A percentile compares a stretch with the other conserved stretches of the same genome.
These are phyloP conservation scores for Arnoldichthys spilopterus DNA, from an alignment of 2,797 vertebrate species.

Conservation along the genomic window DNA sequence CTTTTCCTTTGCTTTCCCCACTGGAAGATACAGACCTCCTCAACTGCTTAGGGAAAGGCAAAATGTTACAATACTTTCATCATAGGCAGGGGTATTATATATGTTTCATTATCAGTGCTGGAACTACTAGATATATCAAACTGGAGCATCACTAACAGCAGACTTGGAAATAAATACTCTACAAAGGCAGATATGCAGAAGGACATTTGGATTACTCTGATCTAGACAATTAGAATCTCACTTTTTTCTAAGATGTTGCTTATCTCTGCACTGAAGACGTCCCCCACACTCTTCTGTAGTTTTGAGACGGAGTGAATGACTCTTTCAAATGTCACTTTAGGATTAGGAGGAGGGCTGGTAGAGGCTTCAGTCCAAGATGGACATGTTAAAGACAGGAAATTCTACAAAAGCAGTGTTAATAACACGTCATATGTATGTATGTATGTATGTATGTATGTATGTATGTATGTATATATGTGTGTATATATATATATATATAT, in stretches of 20 bases:
- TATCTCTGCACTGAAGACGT: slow-evolving; percentile 17
- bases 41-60: background rate
- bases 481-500: too few relatives aligned
- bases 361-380: background rate
- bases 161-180: background rate
- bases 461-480: too few relatives aligned
- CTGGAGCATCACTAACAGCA: background rate
- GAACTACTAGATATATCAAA: background rate
- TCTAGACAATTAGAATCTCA: background rate
- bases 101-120: too few relatives aligned
- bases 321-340: slow-evolving; percentile 6
- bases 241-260: slow-evolving; percentile 13
- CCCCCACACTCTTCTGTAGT: slow-evolving; percentile 14
- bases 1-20: background rate
- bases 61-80: too few relatives aligned
- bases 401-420: background rate
- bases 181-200: background rate
- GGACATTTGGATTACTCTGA: background rate
- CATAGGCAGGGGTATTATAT: background rate
- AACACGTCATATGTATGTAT: background rate
- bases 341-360: background rate
- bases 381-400: background rate
- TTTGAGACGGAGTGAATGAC: slow-evolving; percentile 18
- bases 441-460: background rate
- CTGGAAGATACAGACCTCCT: background rate